Evolutionary conservation across 2,113 vertebrate genomes (phyloP).

Genomic region (Carollia perspicillata): DNA sequence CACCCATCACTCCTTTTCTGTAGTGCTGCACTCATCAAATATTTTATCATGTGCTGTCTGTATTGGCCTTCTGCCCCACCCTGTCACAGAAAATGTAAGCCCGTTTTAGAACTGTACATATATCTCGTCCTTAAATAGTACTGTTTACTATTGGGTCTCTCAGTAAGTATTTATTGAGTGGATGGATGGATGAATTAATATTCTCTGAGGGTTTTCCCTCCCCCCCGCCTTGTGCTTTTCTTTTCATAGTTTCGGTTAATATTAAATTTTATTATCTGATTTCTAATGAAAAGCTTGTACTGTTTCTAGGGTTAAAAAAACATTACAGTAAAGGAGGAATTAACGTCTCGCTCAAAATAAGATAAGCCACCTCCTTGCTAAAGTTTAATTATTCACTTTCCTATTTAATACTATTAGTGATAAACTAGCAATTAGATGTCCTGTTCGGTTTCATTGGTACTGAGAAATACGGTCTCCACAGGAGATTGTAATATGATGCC

Average conservation of each 20-base stretch:
- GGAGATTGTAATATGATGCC: neutral
- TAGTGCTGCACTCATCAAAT: neutral
- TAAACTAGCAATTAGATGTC: neutral
- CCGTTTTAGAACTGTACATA: neutral
- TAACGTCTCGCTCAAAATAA: neutral
- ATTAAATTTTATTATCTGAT: neutral
- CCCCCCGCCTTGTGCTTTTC: neutral
- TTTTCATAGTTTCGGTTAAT: neutral
- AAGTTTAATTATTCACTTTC: constrained; percentile 8
- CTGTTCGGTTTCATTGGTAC: neutral
- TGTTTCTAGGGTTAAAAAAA: neutral
- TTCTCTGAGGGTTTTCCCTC: neutral
- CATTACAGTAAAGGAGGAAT: neutral
- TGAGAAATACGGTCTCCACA: neutral
- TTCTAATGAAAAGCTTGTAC: neutral
- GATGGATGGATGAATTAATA: neutral
- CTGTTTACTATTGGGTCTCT: neutral
- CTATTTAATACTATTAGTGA: constrained; percentile 15
- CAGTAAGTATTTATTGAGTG: neutral
- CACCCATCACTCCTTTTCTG: neutral
- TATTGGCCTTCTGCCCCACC: neutral
- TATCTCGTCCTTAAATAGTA: neutral
- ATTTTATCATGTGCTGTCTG: neutral
- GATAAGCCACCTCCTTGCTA: neutral
- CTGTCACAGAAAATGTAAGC: neutral